Evolutionary conservation across 2,888 invertebrate genomes (phyloP).

Genomic region (Pheosia tremula): DNA sequence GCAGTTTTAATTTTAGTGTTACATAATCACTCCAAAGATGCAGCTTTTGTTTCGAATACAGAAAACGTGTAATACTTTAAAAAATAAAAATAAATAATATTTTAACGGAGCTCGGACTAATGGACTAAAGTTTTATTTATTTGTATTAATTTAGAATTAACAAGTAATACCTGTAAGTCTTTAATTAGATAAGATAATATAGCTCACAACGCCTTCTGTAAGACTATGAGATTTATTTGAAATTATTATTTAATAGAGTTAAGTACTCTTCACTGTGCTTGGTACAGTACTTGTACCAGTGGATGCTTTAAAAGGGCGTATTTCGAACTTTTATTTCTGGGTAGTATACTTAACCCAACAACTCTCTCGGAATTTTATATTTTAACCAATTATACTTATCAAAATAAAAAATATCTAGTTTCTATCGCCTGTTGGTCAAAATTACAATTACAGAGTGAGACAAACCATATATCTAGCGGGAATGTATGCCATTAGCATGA

Average conservation of each 20-base stretch:
- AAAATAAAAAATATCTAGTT: too few relatives aligned
- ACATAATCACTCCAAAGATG: constrained; percentile 70
- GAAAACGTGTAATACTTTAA: constrained; percentile 52
- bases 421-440: too few relatives aligned
- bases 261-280: constrained; percentile 28
- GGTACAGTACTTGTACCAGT: constrained; percentile 7
- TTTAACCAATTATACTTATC: too few relatives aligned
- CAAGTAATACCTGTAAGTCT: constrained; percentile 49
- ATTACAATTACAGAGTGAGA: too few relatives aligned
- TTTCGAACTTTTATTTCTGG: too few relatives aligned
- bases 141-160: constrained; percentile 35
- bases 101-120: constrained; percentile 6
- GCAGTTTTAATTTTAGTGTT: constrained; percentile 54
- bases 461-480: too few relatives aligned
- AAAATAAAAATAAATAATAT: constrained; percentile 34
- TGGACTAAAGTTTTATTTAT: constrained; percentile 18
- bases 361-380: too few relatives aligned
- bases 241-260: constrained; percentile 22
- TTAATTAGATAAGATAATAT: constrained; percentile 49
- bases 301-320: too few relatives aligned
- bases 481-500: too few relatives aligned
- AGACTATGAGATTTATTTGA: constrained; percentile 36
- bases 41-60: constrained; percentile 80
- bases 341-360: too few relatives aligned
- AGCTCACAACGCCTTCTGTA: constrained; percentile 56